A percentile compares a stretch with the other conserved stretches of the same genome.
These are phyloP conservation scores for Nasonia oneida DNA, from an alignment of 2,888 invertebrate species.

Conservation along the genomic window DNA sequence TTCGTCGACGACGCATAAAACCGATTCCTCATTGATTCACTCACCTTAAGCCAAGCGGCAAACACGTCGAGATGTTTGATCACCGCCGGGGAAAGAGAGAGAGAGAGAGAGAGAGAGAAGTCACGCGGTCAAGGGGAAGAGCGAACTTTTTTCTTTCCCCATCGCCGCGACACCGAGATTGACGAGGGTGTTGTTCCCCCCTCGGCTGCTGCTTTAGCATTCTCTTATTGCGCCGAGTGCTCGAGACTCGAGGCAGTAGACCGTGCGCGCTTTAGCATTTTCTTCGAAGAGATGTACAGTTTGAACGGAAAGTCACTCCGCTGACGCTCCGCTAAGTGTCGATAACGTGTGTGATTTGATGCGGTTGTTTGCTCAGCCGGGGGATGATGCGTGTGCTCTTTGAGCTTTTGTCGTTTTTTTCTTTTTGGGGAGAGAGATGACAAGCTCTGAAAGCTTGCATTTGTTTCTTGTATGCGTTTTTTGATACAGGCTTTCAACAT, in stretches of 20 bases:
- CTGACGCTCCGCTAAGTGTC: neutral
- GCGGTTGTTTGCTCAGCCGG: neutral
- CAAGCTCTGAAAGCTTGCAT: too few species aligned
- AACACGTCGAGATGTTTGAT: constrained; percentile 62
- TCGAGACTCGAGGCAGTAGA: constrained; percentile 32
- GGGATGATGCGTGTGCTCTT: neutral
- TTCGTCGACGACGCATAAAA: neutral
- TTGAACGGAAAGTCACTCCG: neutral
- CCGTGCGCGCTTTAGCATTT: neutral
- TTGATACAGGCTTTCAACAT: too few species aligned
- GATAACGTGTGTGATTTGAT: neutral
- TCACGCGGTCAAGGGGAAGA: constrained; percentile 56
- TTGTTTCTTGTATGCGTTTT: too few species aligned
- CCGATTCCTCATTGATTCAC: constrained; percentile 34
- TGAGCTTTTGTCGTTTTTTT: neutral
- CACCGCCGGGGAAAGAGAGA: neutral
- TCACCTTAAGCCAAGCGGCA: constrained; percentile 58
- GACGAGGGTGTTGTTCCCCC: constrained; percentile 60
- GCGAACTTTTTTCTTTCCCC: constrained; percentile 45
- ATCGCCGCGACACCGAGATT: constrained; percentile 49
- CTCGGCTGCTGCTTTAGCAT: constrained; percentile 30
- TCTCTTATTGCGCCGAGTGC: constrained; percentile 62
- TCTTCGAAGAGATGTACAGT: neutral
- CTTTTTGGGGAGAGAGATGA: neutral
- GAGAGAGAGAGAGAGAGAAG: neutral